phyloP scores from a whole-genome alignment of 2,797 vertebrate species.

The Scyliorhinus canicula region DNA sequence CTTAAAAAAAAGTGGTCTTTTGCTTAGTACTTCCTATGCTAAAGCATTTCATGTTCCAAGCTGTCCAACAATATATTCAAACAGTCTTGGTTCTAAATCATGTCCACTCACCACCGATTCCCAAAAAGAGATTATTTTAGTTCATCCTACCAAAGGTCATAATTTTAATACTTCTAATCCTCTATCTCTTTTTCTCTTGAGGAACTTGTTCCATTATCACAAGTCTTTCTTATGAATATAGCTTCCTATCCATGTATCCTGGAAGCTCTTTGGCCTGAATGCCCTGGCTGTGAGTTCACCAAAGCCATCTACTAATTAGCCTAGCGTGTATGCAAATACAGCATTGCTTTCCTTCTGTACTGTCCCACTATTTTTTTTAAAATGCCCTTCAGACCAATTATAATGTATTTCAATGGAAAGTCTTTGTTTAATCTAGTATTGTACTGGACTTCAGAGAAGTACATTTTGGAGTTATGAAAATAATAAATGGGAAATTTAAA shows the following conservation, averaged over 20 bases:
- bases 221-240: background rate
- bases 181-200: background rate
- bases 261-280: background rate
- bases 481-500: constrained; percentile 14
- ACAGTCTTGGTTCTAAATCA: background rate
- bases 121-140: background rate
- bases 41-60: background rate
- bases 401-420: background rate
- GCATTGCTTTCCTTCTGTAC: background rate
- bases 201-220: background rate
- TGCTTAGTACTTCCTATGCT: background rate
- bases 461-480: background rate
- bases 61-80: background rate
- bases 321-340: background rate
- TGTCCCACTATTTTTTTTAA: background rate
- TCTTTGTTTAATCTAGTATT: background rate
- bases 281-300: background rate
- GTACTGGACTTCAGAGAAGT: background rate
- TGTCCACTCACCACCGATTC: background rate
- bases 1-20: background rate
- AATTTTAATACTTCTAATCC: background rate
- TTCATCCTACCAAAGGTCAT: background rate
- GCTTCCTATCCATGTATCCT: background rate
- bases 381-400: background rate
- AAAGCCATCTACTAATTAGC: background rate